These are phyloP conservation scores for Cettia cetti DNA, from an alignment of 2,113 vertebrate genomes.

Conservation along the genomic window DNA sequence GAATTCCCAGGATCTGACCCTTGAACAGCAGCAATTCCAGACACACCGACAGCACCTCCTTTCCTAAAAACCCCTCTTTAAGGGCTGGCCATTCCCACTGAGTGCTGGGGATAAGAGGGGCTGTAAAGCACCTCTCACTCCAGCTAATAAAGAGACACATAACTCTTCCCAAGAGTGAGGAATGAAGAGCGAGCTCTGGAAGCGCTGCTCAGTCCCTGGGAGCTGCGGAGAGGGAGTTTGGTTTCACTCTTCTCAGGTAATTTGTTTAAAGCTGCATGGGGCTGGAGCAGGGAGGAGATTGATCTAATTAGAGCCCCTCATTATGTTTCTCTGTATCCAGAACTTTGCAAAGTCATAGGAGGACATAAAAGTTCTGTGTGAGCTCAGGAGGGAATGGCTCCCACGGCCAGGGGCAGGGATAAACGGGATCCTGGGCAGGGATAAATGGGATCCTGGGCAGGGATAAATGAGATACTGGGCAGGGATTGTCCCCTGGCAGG, in stretches of 20 bases:
- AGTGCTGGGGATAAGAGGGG: not conserved
- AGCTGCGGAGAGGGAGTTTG: not conserved
- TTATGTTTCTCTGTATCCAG: not conserved
- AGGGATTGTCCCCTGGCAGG: not conserved
- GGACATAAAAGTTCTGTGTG: not conserved
- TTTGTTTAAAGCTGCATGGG: not conserved
- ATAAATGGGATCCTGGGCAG: no score
- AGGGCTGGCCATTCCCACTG: fast-evolving
- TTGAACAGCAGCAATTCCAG: fast-evolving
- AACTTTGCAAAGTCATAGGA: not conserved
- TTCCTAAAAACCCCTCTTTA: fast-evolving
- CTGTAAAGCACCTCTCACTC: not conserved
- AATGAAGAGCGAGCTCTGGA: not conserved
- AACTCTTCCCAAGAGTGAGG: not conserved
- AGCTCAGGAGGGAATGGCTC: not conserved
- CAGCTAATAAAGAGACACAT: not conserved
- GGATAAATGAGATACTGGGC: no score
- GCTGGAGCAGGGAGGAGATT: not conserved
- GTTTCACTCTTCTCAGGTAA: not conserved
- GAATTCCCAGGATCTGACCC: not conserved
- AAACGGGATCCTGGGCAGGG: no score
- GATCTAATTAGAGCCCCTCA: not conserved
- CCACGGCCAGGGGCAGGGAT: not conserved
- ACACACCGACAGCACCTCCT: fast-evolving
- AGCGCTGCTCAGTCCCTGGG: not conserved